Base-by-base conservation (phyloP, 2,797 vertebrate species). In the Trichosurus vulpecula region DNA sequence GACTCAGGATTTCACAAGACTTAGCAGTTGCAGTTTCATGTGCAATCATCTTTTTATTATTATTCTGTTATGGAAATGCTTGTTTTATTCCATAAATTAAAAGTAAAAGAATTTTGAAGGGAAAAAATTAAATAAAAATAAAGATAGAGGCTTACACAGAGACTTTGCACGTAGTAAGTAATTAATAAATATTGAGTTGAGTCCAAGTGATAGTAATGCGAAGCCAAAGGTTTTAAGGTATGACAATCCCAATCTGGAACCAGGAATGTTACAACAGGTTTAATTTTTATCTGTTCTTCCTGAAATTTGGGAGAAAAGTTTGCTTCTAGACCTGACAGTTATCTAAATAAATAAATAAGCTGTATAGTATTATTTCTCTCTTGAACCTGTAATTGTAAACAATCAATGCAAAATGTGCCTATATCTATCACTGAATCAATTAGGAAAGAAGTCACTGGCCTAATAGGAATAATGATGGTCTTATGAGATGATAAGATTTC, bases 401-500 rank as follows among this genome's bases (percentile, higher is more conserved):
- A 93, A 14, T 61, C 25, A 1, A 57, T 93, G 54, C 6, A 52
- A 92, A 55, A 4, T 41, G 54, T 29, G 10, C 35, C 66, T 35
- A 0, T 0, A 53, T 92, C 87, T 58, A 91, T 74, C 41, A 16
- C 27, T 52, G 93, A 92, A 56, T 41, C 96, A 93, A 52, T 66
- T 92, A 57, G 90, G 93, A 91, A 97, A 92, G 92, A 92, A 52
- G 52, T 61, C 27, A 2, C 3, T 52, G 51, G 54, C 55, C 52
- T 94, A 6, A 61, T 90, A 93, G 52, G 0, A 0, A 19, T 27
- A 52, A 93, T 89, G 57, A 91, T 53, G 57, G n/a, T 47, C 92
- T 95, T 90, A 92, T 74, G 87, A 91, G 58, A 91, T 35, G 27
- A 74, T 47, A 81, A 66, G n/a, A 47, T 57, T 96, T 94, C 81